Percentiles rank a stretch among this genome's conserved stretches.
phyloP scores from a whole-genome alignment of 2,113 vertebrate genomes.

The Lophotis ruficrista region DNA sequence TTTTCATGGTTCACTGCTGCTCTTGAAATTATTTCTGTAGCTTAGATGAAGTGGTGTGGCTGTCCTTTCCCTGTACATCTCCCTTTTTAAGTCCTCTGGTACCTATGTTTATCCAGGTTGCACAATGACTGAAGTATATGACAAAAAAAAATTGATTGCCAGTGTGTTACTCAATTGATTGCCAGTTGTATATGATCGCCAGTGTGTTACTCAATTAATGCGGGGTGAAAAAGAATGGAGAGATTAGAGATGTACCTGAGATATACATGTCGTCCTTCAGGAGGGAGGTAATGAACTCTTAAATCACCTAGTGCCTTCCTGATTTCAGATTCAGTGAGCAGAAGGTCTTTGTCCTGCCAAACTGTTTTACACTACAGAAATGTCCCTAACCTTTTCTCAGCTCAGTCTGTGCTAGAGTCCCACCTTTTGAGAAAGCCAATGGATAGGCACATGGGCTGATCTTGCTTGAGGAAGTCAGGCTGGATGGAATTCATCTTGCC shows the following conservation, averaged over 20 bases:
- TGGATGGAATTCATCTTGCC: neutral
- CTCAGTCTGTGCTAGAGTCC: neutral
- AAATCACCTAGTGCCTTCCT: neutral
- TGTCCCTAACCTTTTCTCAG: neutral
- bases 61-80: neutral
- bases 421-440: neutral
- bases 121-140: neutral
- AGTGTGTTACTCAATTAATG: neutral
- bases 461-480: neutral
- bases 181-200: neutral
- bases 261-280: neutral
- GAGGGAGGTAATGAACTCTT: neutral
- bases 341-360: neutral
- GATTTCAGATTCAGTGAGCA: neutral
- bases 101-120: neutral
- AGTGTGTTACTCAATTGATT: neutral
- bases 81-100: neutral
- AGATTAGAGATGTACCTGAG: neutral
- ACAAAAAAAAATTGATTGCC: neutral
- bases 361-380: neutral
- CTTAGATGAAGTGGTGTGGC: neutral
- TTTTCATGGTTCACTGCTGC: neutral
- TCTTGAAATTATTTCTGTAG: neutral
- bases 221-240: neutral
- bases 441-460: too few relatives aligned